A percentile compares a stretch with the other conserved stretches of the same genome.
These are phyloP conservation scores for Rhysida immarginata DNA, from an alignment of 1,140 invertebrate genomes.

Conservation along the genomic window DNA sequence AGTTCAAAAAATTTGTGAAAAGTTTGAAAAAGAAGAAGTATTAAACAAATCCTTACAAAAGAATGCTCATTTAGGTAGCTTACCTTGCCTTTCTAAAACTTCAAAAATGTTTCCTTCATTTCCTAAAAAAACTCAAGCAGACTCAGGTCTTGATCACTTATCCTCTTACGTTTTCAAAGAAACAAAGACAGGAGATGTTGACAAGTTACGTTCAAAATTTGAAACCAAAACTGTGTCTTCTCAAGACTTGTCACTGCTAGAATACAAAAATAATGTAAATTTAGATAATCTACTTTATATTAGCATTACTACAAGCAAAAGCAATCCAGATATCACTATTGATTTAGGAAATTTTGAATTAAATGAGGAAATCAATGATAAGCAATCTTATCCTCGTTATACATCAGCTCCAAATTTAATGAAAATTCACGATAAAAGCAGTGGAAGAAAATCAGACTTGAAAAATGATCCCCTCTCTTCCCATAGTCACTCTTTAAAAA, in stretches of 20 bases:
- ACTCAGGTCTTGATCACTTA: too few species aligned
- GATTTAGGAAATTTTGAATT: neutral
- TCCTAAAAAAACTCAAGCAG: too few species aligned
- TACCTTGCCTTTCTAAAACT: too few species aligned
- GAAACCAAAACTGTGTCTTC: too few species aligned
- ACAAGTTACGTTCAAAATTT: neutral
- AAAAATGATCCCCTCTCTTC: neutral
- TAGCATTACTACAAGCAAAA: neutral
- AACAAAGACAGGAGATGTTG: neutral
- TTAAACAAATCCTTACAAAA: neutral
- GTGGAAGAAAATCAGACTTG: neutral
- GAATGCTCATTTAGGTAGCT: too few species aligned
- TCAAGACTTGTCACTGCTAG: neutral
- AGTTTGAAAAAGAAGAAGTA: constrained; percentile 2
- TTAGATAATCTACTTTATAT: neutral
- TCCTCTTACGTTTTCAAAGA: too few species aligned
- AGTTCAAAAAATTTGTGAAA: neutral
- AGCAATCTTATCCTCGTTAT: neutral
- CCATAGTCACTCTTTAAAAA: neutral
- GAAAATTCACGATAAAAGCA: neutral
- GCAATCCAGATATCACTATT: constrained; percentile 4
- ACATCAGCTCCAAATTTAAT: neutral
- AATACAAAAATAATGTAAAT: too few species aligned
- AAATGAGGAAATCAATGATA: neutral
- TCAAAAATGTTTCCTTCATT: too few species aligned